A percentile compares a stretch with the other conserved stretches of the same genome.
Conservation (phyloP, 2,113 vertebrate species). For the Caretta caretta region DNA sequence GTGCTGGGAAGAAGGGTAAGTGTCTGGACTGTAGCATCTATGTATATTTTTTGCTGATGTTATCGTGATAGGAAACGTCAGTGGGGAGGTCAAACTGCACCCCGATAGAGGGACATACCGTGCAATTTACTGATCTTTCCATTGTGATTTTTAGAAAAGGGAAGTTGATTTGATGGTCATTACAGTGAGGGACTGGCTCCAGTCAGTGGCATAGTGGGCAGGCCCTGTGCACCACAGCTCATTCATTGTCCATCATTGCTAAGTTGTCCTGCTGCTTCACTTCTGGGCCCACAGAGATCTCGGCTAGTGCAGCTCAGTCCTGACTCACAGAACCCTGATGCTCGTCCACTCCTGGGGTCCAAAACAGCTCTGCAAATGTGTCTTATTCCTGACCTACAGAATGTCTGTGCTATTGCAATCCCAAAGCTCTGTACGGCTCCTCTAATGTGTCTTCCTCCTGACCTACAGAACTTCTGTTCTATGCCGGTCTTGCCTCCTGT, state of each 20-base stretch:
- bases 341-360: background rate
- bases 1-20: background rate
- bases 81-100: background rate
- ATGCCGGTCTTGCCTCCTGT: fast-evolving
- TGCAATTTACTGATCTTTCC: background rate
- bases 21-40: background rate
- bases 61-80: background rate
- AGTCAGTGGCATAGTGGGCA: fast-evolving
- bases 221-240: background rate
- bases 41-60: background rate
- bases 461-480: fast-evolving
- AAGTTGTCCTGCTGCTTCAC: background rate
- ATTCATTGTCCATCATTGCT: background rate
- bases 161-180: background rate
- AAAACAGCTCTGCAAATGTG: fast-evolving
- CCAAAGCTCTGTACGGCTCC: background rate
- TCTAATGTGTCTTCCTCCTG: fast-evolving
- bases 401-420: background rate
- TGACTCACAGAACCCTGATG: background rate
- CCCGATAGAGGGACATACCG: background rate
- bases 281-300: background rate
- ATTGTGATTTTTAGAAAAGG: background rate
- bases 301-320: background rate
- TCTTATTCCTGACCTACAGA: background rate
- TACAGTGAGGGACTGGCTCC: background rate